These are phyloP conservation scores for Pherbina coryleti DNA, from an alignment of 2,888 invertebrate species.

Conservation along the genomic window DNA sequence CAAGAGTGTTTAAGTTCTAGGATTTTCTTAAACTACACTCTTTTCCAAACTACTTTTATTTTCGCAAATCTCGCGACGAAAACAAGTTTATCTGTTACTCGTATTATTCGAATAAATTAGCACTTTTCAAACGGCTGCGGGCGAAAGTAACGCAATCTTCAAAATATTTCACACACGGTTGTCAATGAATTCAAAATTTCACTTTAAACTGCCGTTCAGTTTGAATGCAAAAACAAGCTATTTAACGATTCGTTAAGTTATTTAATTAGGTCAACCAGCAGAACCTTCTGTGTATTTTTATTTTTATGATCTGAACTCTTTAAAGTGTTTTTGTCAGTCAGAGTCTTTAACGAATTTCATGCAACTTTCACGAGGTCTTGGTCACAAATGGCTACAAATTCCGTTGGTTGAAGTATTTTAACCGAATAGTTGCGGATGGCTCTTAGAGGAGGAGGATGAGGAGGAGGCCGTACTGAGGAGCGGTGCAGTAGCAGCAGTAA, in stretches of 20 bases:
- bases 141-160: constrained; percentile 17
- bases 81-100: not conserved
- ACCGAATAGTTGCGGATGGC: constrained; percentile 47
- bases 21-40: constrained; percentile 38
- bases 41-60: constrained; percentile 39
- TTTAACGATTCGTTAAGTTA: not conserved
- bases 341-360: constrained; percentile 20
- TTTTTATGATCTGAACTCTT: not conserved
- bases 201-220: constrained; percentile 43
- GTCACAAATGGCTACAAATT: constrained; percentile 66
- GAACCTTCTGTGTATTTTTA: not conserved
- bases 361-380: constrained; percentile 69
- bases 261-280: constrained; percentile 12
- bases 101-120: constrained; percentile 55
- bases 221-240: not conserved
- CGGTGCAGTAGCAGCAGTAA: constrained; percentile 48
- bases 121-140: constrained; percentile 45
- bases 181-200: constrained; percentile 48
- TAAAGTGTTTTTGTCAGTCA: too few relatives aligned
- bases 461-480: constrained; percentile 10
- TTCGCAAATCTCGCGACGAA: not conserved
- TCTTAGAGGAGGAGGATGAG: constrained; percentile 15
- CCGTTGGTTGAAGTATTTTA: constrained; percentile 62
- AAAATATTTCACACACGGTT: constrained; percentile 2
- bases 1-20: constrained; percentile 57